Conservation (phyloP, 2,888 invertebrate species). For the Blastobasis lacticolella region DNA sequence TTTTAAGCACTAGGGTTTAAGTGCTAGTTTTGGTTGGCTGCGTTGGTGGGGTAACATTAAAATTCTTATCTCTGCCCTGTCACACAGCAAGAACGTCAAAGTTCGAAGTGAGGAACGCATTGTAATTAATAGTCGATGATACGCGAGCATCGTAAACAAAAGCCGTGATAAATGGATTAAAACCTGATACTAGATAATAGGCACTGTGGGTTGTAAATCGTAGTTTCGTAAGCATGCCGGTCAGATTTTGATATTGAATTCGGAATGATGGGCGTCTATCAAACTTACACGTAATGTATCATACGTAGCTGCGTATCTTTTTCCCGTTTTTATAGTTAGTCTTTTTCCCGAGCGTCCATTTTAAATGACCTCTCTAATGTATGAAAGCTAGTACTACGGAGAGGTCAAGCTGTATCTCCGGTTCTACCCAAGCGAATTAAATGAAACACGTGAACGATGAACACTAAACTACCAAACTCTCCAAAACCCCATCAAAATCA, state of each 20-base stretch:
- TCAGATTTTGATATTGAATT: slow-evolving; percentile 38
- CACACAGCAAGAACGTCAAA: slow-evolving; percentile 72
- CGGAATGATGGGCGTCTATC: slow-evolving; percentile 16
- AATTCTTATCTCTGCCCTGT: slow-evolving; percentile 72
- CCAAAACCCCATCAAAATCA: too few relatives aligned
- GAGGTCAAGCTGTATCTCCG: too few relatives aligned
- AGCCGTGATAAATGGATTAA: slow-evolving; percentile 73
- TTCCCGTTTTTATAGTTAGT: too few relatives aligned
- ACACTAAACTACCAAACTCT: too few relatives aligned
- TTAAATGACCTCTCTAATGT: too few relatives aligned
- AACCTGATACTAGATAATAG: slow-evolving; percentile 66
- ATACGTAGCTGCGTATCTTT: too few relatives aligned
- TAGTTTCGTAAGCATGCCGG: slow-evolving; percentile 58
- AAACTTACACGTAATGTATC: slow-evolving; percentile 15
- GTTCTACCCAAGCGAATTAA: too few relatives aligned
- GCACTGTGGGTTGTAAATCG: slow-evolving; percentile 64
- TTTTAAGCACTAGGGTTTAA: slow-evolving; percentile 16
- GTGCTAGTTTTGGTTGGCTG: slow-evolving; percentile 27
- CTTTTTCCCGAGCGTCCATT: too few relatives aligned
- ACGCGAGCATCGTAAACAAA: slow-evolving; percentile 73
- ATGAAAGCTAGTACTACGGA: too few relatives aligned
- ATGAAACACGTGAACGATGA: too few relatives aligned
- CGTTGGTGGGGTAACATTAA: slow-evolving; percentile 62
- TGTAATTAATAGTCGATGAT: slow-evolving; percentile 74
- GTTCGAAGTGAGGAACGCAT: slow-evolving; percentile 70